Base-by-base conservation (phyloP, 2,888 invertebrate species). In the Heliconius ismenius region DNA sequence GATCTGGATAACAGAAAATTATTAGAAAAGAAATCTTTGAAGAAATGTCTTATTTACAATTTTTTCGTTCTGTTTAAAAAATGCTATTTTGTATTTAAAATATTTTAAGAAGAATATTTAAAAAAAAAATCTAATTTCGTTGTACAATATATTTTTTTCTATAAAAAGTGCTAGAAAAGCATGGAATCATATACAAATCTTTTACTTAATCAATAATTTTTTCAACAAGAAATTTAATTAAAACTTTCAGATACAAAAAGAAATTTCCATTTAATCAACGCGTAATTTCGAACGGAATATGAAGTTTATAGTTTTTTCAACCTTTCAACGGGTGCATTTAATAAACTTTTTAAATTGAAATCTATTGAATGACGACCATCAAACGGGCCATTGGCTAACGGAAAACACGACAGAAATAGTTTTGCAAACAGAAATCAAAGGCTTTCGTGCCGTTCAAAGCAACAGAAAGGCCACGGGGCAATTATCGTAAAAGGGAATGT, bases 401-500 rank as follows among this genome's bases (percentile, higher is more conserved):
- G 75, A 73, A 76, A 82, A 76, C 76, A 82, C 83, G 81, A 81
- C 75, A 58, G 70, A 77, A 83, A 84, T 83, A 83, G 83, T 80
- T 81, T 81, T 77, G 77, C 72, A 81, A 82, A 81, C 78, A 80
- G 79, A 82, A 82, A 81, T 82, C 81, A 77, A 75, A 78, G 75
- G 79, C 77, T 80, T 78, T 81, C 80, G 79, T 81, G 79, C 76
- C 78, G 80, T 79, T 79, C 81, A 80, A 81, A 78, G 82, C 79
- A 79, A 82, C 79, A 80, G 82, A 81, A n/a, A 85, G 83, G 84
- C 85, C 80, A 79, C 84, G 81, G 82, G 32, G 85, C 86, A 88
- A 88, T 89, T 88, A 88, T 86, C 86, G 86, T 90, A 86, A 88
- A 88, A 86, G 85, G 85, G 83, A 86, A 86, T 82, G 82, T 83